These are phyloP conservation scores for Octonoba sinensis DNA, from an alignment of 2,888 invertebrate species.

Conservation along the genomic window DNA sequence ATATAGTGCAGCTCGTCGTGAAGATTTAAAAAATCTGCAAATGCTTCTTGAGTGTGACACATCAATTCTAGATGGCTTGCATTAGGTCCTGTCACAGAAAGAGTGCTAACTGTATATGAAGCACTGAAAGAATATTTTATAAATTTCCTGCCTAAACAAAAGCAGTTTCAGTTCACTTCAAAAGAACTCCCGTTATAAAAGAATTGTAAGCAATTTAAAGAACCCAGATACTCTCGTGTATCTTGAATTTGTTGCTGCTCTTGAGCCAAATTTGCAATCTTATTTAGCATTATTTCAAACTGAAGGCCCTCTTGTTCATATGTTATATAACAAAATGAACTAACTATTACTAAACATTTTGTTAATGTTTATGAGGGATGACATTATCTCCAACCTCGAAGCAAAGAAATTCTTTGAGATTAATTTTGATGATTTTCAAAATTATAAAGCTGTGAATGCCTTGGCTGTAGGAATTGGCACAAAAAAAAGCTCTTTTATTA, in stretches of 20 bases:
- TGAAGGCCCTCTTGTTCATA: background rate
- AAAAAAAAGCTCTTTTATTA: background rate
- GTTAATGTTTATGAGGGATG: background rate
- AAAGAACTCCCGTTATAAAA: background rate
- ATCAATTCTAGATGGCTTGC: background rate
- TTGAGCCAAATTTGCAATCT: background rate
- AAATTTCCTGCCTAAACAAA: background rate
- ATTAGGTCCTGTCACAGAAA: background rate
- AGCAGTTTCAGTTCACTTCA: background rate
- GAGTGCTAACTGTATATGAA: background rate
- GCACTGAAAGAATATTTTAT: background rate
- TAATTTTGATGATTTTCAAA: background rate
- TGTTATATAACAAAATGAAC: background rate
- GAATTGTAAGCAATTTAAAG: background rate
- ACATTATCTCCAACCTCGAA: background rate
- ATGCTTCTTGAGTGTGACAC: background rate
- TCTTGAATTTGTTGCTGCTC: background rate
- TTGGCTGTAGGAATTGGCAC: background rate
- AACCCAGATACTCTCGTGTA: background rate
- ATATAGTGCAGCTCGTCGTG: background rate
- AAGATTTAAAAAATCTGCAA: slow-evolving; percentile 1
- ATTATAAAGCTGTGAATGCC: background rate
- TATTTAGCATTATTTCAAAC: background rate
- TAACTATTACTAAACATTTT: background rate
- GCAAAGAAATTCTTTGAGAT: background rate